Conservation (phyloP, 2,113 vertebrate genomes). For the Bubo scandiacus region DNA sequence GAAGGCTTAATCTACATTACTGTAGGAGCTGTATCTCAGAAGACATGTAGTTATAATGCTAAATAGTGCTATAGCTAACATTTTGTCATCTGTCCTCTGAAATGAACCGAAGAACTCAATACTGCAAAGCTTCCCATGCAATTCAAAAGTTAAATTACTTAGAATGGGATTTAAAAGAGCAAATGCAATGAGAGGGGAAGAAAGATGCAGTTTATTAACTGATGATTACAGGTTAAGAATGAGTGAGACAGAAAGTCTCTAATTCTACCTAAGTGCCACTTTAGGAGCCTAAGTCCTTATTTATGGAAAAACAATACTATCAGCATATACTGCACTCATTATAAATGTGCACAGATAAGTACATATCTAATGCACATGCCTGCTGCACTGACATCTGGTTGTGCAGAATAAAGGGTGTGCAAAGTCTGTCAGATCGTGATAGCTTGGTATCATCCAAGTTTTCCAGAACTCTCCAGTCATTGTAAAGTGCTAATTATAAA, state of each 20-base stretch:
- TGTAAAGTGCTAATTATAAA: background rate
- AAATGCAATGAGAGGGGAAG: background rate
- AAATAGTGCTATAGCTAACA: background rate
- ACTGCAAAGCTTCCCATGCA: background rate
- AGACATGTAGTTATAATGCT: background rate
- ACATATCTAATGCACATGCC: background rate
- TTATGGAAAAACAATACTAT: background rate
- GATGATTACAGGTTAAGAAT: background rate
- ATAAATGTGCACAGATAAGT: background rate
- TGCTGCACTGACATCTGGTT: background rate
- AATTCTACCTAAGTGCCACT: background rate
- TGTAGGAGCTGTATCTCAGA: background rate
- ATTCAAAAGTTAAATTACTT: background rate
- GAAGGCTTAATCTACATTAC: background rate
- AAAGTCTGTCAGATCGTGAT: background rate
- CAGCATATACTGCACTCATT: background rate
- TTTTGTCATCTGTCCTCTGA: background rate
- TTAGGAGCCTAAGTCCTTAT: background rate
- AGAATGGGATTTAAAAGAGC: background rate
- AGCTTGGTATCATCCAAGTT: background rate
- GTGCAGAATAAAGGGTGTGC: background rate
- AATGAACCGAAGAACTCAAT: background rate
- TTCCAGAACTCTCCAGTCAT: background rate
- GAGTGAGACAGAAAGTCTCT: background rate
- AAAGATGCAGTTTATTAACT: background rate